Conservation (phyloP, 2,797 vertebrate genomes). For the Macrochelys suwanniensis region DNA sequence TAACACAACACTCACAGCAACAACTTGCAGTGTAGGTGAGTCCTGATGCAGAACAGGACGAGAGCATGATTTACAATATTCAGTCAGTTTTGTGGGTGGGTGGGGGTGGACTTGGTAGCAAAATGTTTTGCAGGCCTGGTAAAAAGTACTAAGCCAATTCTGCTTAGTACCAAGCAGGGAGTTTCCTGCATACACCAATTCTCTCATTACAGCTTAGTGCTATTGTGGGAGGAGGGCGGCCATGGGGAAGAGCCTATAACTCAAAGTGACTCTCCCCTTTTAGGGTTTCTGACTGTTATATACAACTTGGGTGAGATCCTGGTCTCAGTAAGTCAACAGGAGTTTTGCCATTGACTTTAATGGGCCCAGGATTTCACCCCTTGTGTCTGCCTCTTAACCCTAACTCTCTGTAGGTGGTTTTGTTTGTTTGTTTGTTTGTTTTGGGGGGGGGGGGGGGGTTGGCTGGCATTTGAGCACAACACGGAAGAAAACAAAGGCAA, state of each 20-base stretch:
- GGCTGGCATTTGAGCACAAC: background rate
- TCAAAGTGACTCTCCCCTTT: background rate
- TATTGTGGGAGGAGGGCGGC: background rate
- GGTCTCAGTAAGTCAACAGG: background rate
- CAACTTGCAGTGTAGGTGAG: background rate
- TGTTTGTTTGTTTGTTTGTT: too few relatives aligned
- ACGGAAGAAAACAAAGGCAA: constrained; percentile 27
- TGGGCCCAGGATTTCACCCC: background rate
- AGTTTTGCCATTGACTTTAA: background rate
- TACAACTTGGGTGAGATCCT: background rate
- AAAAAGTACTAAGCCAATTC: background rate
- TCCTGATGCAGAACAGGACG: background rate
- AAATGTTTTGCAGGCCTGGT: background rate
- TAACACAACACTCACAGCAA: background rate
- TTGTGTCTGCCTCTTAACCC: background rate
- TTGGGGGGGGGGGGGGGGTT: too few relatives aligned
- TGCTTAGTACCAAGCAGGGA: background rate
- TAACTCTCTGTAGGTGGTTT: background rate
- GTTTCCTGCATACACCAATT: background rate
- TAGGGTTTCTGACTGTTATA: background rate
- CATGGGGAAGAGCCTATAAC: background rate
- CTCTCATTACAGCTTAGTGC: background rate
- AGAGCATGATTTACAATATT: background rate
- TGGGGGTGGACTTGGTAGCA: background rate
- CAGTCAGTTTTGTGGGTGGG: background rate